A percentile compares a stretch with the other conserved stretches of the same genome.
These are phyloP conservation scores for Rhinolophus ferrumequinum DNA, from an alignment of 2,113 vertebrate species.

Conservation along the genomic window DNA sequence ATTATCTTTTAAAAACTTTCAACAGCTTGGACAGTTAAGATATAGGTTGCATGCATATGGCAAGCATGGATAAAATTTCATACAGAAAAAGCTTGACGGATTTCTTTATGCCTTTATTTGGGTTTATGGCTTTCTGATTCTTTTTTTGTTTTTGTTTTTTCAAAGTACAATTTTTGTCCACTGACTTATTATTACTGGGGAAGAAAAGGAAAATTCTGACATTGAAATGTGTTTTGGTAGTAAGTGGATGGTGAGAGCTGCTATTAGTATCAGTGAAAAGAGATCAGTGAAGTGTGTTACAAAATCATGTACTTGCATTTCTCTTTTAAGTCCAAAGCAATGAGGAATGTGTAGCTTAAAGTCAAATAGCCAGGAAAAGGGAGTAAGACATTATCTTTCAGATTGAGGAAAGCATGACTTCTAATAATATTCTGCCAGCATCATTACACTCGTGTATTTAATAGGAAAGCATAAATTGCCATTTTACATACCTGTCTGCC, in stretches of 20 bases:
- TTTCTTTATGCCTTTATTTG: neutral
- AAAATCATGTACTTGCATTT: neutral
- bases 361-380: neutral
- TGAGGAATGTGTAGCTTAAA: neutral
- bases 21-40: neutral
- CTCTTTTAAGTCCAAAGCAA: neutral
- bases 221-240: neutral
- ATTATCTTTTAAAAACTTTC: neutral
- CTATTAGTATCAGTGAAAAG: neutral
- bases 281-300: neutral
- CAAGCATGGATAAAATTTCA: neutral
- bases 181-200: neutral
- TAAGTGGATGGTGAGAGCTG: neutral
- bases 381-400: neutral
- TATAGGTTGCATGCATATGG: neutral
- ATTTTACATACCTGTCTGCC: neutral
- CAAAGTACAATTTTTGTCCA: neutral
- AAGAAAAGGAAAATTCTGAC: neutral
- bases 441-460: neutral
- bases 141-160: neutral
- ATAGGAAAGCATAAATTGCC: too few species aligned
- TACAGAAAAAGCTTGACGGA: neutral
- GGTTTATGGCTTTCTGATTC: neutral
- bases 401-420: neutral
- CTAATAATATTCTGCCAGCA: neutral